Percentiles rank a stretch among this genome's conserved stretches.
Conservation (phyloP, 1,140 invertebrate species). For the Drosophila lacteicornis region DNA sequence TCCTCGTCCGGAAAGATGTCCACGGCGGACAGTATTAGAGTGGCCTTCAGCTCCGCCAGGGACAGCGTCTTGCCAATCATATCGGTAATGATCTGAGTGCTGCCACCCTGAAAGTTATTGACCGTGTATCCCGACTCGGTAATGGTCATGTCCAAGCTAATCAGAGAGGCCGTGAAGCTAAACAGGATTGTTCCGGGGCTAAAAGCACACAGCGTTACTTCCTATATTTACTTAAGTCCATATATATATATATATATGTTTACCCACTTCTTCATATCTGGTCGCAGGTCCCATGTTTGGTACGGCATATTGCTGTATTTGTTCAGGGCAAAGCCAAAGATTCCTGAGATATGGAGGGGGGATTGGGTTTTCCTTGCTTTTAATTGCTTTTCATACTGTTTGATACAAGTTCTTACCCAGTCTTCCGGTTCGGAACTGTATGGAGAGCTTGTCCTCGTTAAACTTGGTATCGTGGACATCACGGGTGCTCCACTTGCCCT, state of each 20-base stretch:
- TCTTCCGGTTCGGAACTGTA: slow-evolving; percentile 90
- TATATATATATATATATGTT: not conserved
- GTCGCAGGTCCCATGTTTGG: slow-evolving; percentile 93
- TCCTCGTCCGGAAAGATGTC: slow-evolving; percentile 96
- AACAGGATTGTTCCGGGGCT: slow-evolving; percentile 86
- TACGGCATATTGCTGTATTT: slow-evolving; percentile 93
- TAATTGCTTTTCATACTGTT: not conserved
- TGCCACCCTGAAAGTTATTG: slow-evolving; percentile 80
- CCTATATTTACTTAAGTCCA: not conserved
- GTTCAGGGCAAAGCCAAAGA: slow-evolving; percentile 90
- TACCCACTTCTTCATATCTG: slow-evolving; percentile 86
- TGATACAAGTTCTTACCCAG: slow-evolving; percentile 86
- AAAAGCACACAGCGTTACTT: not conserved
- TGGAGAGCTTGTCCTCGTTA: slow-evolving; percentile 92
- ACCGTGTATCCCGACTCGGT: slow-evolving; percentile 85
- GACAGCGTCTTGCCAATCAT: slow-evolving; percentile 80
- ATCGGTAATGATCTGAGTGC: slow-evolving; percentile 68
- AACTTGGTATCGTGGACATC: slow-evolving; percentile 93
- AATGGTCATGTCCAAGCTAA: slow-evolving; percentile 89
- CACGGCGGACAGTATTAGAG: slow-evolving; percentile 87
- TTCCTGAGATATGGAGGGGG: slow-evolving; percentile 59
- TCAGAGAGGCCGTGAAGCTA: slow-evolving; percentile 88
- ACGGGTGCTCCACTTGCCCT: slow-evolving; percentile 89
- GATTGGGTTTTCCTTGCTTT: not conserved
- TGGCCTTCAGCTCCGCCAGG: slow-evolving; percentile 72